A percentile compares a stretch with the other conserved stretches of the same genome.
Conservation (phyloP, 37 sponge, comb jelly and placozoan genomes). For the Beroe forskalii region DNA sequence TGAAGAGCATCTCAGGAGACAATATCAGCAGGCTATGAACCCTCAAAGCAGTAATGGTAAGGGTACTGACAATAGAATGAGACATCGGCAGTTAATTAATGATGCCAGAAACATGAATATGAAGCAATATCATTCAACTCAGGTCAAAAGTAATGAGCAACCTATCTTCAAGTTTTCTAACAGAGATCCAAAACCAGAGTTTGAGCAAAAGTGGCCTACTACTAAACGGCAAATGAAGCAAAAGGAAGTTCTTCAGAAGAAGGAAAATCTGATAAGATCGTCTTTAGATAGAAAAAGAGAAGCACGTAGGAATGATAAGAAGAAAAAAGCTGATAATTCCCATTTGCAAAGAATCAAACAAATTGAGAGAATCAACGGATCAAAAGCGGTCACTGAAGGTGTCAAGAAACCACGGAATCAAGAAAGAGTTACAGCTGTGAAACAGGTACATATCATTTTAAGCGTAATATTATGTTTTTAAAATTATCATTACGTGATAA, state of each 20-base stretch:
- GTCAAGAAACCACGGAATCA: background rate
- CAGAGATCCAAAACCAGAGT: background rate
- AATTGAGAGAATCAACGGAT: background rate
- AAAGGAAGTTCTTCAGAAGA: background rate
- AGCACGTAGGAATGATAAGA: background rate
- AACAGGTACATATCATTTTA: no score
- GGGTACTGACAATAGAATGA: no score
- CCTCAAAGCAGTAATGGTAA: no score
- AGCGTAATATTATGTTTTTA: no score
- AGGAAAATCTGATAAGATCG: background rate
- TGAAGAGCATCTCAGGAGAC: no score
- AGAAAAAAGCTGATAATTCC: background rate
- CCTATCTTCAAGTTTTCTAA: no score
- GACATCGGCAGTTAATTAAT: no score
- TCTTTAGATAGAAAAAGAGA: background rate
- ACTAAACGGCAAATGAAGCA: background rate
- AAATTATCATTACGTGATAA: no score
- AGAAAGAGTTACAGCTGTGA: background rate
- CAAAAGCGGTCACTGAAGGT: background rate
- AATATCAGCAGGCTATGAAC: no score
- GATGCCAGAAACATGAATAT: no score
- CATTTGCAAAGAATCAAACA: background rate
- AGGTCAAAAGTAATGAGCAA: no score
- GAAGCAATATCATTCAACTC: no score
- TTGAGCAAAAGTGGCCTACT: background rate